Evolutionary conservation across 2,113 vertebrate species (phyloP).

Genomic region (Marmota monax): DNA sequence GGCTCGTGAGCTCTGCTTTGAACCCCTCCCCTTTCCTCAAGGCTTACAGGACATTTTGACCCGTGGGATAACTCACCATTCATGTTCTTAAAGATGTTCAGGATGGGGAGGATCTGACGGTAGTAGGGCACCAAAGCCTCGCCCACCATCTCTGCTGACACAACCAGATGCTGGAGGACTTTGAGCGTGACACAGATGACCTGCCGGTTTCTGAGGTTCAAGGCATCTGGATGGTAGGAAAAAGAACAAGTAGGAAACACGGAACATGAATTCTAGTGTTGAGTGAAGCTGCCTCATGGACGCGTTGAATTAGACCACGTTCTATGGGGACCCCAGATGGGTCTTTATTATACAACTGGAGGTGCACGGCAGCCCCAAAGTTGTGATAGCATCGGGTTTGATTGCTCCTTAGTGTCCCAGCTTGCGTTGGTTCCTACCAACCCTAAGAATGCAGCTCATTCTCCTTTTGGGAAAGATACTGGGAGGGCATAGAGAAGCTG

Average conservation of each 20-base stretch:
- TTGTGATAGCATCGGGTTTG: conserved; percentile 84
- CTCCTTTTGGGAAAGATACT: conserved; percentile 59
- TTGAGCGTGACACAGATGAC: conserved; percentile 96
- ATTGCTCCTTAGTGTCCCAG: conserved; percentile 85
- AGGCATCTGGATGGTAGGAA: conserved; percentile 89
- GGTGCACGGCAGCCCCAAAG: conserved; percentile 78
- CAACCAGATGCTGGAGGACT: conserved; percentile 95
- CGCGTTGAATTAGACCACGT: conserved; percentile 84
- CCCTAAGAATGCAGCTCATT: conserved; percentile 82
- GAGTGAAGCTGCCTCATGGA: conserved; percentile 63
- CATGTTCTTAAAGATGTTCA: conserved; percentile 98
- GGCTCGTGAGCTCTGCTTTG: conserved; percentile 80
- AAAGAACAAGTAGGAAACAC: conserved; percentile 76
- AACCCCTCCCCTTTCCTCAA: conserved; percentile 57
- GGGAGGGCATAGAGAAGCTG: conserved; percentile 56
- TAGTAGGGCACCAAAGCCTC: conserved; percentile 96
- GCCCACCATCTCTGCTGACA: conserved; percentile 94
- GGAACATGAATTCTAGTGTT: conserved; percentile 74
- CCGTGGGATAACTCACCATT: conserved; percentile 91
- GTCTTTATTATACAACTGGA: conserved; percentile 83
- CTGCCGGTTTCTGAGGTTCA: conserved; percentile 95
- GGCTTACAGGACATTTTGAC: conserved; percentile 36
- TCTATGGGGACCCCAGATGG: conserved; percentile 81
- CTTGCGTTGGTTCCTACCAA: conserved; percentile 83
- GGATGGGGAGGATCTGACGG: conserved; percentile 95